Conservation (phyloP, 1,140 invertebrate genomes). For the Philaenus spumarius region DNA sequence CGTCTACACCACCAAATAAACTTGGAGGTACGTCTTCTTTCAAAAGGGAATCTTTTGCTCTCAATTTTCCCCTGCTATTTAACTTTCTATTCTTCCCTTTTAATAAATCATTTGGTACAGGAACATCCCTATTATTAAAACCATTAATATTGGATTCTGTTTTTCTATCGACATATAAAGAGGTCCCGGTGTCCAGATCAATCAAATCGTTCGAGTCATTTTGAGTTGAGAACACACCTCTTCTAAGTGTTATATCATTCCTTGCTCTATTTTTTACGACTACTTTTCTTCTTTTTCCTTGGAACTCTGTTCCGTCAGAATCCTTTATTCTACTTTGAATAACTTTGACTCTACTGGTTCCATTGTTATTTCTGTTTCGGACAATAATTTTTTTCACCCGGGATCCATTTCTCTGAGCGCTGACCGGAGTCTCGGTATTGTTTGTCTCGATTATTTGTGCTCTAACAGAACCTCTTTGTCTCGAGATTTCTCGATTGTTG, state of each 20-base stretch:
- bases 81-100: no score
- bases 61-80: slow-evolving; percentile 5
- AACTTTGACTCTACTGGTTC: slow-evolving; percentile 9
- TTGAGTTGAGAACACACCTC: no score
- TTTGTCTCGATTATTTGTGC: no score
- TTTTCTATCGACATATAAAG: slow-evolving; percentile 9
- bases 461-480: no score
- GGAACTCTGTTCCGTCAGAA: background rate
- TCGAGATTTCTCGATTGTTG: no score
- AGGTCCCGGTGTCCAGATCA: slow-evolving; percentile 8
- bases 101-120: no score
- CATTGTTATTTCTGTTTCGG: background rate
- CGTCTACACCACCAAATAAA: background rate
- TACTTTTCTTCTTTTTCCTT: background rate
- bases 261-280: background rate
- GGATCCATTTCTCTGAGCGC: no score
- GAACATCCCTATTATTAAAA: no score
- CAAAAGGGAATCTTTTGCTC: slow-evolving; percentile 2
- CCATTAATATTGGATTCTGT: background rate
- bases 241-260: background rate
- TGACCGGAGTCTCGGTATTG: no score
- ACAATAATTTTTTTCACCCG: no score
- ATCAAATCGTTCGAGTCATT: background rate
- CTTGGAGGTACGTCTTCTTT: background rate
- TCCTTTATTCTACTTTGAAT: background rate